Evolutionary conservation across 1,140 invertebrate species (phyloP).

Genomic region (Mylabris phalerata): DNA sequence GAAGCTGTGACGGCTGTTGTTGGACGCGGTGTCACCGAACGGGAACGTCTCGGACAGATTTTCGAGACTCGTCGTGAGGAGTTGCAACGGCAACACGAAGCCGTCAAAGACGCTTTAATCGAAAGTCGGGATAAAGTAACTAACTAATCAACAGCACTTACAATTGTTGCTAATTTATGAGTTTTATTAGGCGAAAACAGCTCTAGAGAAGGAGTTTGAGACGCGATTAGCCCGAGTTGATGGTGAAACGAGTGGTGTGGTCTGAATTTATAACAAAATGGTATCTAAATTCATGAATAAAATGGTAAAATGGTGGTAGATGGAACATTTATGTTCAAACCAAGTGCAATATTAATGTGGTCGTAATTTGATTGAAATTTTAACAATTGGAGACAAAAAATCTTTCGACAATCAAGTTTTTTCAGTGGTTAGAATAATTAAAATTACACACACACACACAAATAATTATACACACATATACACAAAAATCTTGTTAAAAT

Average conservation of each 20-base stretch:
- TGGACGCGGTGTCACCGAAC: constrained; percentile 74
- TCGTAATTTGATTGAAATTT: constrained; percentile 13
- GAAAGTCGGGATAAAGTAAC: constrained; percentile 65
- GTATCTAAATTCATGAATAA: too few species aligned
- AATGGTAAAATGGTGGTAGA: too few species aligned
- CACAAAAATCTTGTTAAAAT: constrained; percentile 17
- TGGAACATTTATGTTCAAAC: background rate
- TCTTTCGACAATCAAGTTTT: constrained; percentile 16
- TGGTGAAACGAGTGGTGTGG: constrained; percentile 28
- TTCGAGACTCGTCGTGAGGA: constrained; percentile 70
- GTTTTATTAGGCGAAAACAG: constrained; percentile 35
- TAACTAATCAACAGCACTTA: background rate
- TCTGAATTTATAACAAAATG: background rate
- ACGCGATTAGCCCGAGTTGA: constrained; percentile 35
- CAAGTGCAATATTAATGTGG: constrained; percentile 12
- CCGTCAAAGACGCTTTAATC: constrained; percentile 59
- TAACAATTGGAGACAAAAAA: background rate
- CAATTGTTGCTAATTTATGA: background rate
- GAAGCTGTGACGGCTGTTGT: constrained; percentile 70
- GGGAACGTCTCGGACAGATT: constrained; percentile 63
- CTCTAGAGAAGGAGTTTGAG: constrained; percentile 38
- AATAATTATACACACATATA: background rate
- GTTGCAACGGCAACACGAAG: constrained; percentile 69
- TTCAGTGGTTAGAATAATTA: background rate
- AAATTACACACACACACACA: background rate